Percentiles rank a stretch among this genome's conserved stretches.
Evolutionary conservation across 2,888 invertebrate genomes (phyloP).

Genomic region (Macaria notata): DNA sequence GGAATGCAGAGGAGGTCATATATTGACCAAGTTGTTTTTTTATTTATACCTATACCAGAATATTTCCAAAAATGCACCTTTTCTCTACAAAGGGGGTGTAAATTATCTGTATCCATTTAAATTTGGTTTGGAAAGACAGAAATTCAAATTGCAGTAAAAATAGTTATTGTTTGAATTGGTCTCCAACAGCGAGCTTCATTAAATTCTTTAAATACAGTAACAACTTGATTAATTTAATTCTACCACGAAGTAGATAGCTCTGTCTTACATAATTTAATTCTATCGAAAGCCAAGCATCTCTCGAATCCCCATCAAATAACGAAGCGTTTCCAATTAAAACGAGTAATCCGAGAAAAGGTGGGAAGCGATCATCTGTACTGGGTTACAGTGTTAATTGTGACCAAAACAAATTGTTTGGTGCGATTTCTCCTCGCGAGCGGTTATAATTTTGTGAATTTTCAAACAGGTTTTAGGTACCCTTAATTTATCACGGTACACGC

Average conservation of each 20-base stretch:
- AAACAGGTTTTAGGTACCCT: no score
- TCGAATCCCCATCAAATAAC: slow-evolving; percentile 21
- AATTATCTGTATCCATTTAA: no score
- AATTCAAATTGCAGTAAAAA: no score
- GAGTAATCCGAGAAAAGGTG: slow-evolving; percentile 31
- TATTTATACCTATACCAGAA: no score
- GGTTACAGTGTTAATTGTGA: slow-evolving; percentile 52
- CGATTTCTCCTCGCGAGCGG: slow-evolving; percentile 31
- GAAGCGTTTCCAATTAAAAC: slow-evolving; percentile 27
- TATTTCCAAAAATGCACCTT: no score
- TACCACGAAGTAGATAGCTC: not conserved
- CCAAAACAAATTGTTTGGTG: slow-evolving; percentile 48
- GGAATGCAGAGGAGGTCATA: no score
- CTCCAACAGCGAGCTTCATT: no score
- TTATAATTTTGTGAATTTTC: not conserved
- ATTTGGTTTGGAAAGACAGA: no score
- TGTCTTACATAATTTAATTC: slow-evolving; percentile 16
- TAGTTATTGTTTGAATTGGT: no score
- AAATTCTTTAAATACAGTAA: not conserved
- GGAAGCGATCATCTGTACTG: slow-evolving; percentile 40
- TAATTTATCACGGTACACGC: no score
- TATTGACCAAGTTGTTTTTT: no score
- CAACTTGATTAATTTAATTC: slow-evolving; percentile 2
- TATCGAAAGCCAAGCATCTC: slow-evolving; percentile 13
- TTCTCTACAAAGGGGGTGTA: no score